Conservation (phyloP, 2,797 vertebrate species). For the Chiroxiphia lanceolata region DNA sequence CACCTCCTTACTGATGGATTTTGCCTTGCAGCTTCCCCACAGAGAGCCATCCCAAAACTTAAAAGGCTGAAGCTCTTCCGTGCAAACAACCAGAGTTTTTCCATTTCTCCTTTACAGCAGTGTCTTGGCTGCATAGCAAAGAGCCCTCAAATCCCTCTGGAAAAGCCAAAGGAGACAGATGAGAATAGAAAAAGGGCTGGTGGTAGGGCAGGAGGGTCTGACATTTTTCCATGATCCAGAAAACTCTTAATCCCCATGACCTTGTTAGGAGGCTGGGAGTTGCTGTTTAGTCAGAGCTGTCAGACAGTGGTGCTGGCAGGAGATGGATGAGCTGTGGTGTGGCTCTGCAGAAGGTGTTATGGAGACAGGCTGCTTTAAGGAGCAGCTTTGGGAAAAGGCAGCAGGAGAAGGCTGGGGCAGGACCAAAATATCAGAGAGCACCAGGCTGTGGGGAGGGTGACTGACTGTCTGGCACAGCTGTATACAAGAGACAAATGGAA, state of each 20-base stretch:
- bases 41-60: background rate
- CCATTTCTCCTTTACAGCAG: background rate
- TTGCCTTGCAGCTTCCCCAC: background rate
- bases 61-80: background rate
- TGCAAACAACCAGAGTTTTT: background rate
- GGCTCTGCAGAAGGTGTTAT: background rate
- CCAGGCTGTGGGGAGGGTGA: background rate
- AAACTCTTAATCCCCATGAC: background rate
- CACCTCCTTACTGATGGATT: accelerated
- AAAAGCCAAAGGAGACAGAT: background rate
- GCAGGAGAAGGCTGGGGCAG: background rate
- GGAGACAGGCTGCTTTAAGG: background rate
- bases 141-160: background rate
- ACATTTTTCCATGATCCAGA: background rate
- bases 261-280: background rate
- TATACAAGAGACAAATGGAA: background rate
- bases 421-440: background rate
- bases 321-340: background rate
- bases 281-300: constrained; percentile 21
- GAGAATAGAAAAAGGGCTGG: background rate
- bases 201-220: background rate
- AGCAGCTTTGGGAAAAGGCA: background rate
- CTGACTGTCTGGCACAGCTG: background rate
- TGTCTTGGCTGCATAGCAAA: background rate
- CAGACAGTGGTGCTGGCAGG: background rate